Conservation (phyloP, 2,797 vertebrate genomes). For the Graptemys geographica region DNA sequence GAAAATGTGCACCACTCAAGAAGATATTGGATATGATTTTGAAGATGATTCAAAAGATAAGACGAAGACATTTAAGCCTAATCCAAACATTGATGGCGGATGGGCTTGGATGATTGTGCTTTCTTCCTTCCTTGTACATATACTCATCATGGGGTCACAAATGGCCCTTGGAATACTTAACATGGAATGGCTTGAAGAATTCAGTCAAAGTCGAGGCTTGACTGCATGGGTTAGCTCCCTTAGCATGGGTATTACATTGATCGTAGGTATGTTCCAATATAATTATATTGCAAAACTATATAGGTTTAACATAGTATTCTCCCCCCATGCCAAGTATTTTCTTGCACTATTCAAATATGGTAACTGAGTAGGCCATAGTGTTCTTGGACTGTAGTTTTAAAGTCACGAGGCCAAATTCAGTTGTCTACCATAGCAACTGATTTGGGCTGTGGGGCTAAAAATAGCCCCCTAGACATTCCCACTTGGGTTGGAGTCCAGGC, state of each 20-base stretch:
- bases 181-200: constrained; percentile 87
- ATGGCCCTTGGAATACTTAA: constrained; percentile 87
- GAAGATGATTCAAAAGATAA: constrained; percentile 76
- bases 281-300: not conserved
- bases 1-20: constrained; percentile 82
- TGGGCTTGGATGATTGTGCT: constrained; percentile 88
- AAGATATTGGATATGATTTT: constrained; percentile 80
- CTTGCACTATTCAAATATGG: not conserved
- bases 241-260: constrained; percentile 85
- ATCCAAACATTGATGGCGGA: constrained; percentile 81
- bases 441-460: not conserved
- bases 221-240: constrained; percentile 87
- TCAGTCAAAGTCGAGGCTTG: constrained; percentile 84
- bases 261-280: constrained; percentile 80
- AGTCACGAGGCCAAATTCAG: not conserved
- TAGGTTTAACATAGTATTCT: not conserved
- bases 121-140: constrained; percentile 84
- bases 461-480: not conserved
- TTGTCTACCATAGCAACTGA: not conserved
- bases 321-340: not conserved
- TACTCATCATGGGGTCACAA: constrained; percentile 86
- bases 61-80: constrained; percentile 72
- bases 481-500: not conserved
- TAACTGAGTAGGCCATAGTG: not conserved
- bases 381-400: not conserved